Evolutionary conservation across 2,888 invertebrate species (phyloP).

Genomic region (Drosophila longiperda): DNA sequence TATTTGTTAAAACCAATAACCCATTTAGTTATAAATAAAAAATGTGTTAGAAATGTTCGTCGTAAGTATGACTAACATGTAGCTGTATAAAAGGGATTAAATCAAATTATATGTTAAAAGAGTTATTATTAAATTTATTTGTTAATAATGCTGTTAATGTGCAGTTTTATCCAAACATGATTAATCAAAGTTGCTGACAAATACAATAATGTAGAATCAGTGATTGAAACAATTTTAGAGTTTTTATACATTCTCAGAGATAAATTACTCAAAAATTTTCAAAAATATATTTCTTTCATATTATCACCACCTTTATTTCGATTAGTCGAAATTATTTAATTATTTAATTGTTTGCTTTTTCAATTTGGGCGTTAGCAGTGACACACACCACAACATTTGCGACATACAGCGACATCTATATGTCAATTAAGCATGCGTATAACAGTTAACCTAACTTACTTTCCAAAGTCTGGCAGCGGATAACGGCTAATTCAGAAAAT

Average conservation of each 20-base stretch:
- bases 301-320: not conserved
- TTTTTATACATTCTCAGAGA: no score
- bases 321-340: not conserved
- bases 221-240: not conserved
- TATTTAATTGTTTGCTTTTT: not conserved
- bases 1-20: constrained; percentile 18
- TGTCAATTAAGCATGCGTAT: constrained; percentile 12
- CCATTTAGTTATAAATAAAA: not conserved
- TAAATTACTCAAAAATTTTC: no score
- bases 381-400: not conserved
- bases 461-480: constrained; percentile 19
- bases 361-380: not conserved
- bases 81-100: not conserved
- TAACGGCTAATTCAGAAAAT: constrained; percentile 23
- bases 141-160: not conserved
- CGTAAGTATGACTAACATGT: not conserved
- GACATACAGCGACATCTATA: constrained; percentile 25
- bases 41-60: not conserved
- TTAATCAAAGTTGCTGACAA: not conserved
- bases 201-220: not conserved
- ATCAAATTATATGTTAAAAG: not conserved
- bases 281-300: no score
- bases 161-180: not conserved
- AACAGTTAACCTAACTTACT: constrained; percentile 12
- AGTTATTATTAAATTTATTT: not conserved